Base-by-base conservation (phyloP, 2,797 vertebrate genomes). In the Poliocrania exsul region DNA sequence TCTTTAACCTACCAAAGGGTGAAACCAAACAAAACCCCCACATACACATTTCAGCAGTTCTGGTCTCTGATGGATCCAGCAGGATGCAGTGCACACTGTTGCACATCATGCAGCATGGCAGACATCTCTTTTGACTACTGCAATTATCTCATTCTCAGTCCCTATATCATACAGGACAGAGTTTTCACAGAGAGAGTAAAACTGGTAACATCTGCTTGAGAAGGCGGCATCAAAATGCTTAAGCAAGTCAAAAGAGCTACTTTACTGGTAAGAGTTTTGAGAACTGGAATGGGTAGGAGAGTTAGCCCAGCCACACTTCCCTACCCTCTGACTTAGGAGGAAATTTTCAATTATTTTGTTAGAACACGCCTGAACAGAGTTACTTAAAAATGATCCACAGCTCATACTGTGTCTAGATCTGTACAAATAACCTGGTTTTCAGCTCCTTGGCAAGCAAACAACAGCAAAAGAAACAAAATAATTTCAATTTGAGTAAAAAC, bases 361-460 rank as follows among this genome's bases (percentile, higher is more conserved):
- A 81, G 77, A 79, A 86, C 24, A 56, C 29, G 25, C 7, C 50
- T 73, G 85, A 69, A 81, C 38, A 85, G 65, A 83, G 49, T 61
- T 81, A 83, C 66, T 82, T 92, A 53, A 95, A 82, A 96, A 92
- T 50, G 38, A 86, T 78, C 78, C 77, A 80, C 28, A 11, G 44
- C 29, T 92, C 31, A 23, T 62, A 61, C 3, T 61, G 47, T 81
- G n/a, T 49, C 40, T 70, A 40, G 66, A 46, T 28, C n/a, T 74
- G 37, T 50, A n/a, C 50, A 80, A 51, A 82, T 65, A 72, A 86
- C 60, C 37, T 37, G 10, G 44, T 73, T 42, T 72, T 62, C 49
- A 20, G 13, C 40, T 74, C 23, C 50, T 57, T 91, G 79, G 49
- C 53, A 80, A 84, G 70, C 6, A 51, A 93, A 38, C 21, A 72